Percentiles rank a stretch among this genome's conserved stretches.
Conservation (phyloP, 2,797 vertebrate genomes). For the Poliocrania exsul region DNA sequence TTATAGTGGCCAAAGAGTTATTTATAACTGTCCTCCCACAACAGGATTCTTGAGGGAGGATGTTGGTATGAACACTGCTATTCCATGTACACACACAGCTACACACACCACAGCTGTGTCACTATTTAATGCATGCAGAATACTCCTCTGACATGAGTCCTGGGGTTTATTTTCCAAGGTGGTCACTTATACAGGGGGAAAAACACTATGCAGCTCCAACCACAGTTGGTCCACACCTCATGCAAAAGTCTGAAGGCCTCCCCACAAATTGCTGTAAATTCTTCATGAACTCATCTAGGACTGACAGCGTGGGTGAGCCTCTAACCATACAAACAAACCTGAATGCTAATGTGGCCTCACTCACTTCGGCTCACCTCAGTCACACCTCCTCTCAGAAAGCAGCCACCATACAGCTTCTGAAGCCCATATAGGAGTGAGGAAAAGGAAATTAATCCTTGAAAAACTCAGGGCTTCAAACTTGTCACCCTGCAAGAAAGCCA, state of each 20-base stretch:
- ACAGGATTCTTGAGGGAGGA: slow-evolving; percentile 25
- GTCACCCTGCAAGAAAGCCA: background rate
- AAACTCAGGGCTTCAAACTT: background rate
- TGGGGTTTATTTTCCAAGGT: background rate
- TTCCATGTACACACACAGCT: background rate
- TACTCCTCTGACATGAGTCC: background rate
- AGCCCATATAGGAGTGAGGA: background rate
- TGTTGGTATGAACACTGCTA: background rate
- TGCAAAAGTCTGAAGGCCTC: background rate
- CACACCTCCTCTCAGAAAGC: background rate
- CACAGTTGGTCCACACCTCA: slow-evolving; percentile 24
- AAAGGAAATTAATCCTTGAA: background rate
- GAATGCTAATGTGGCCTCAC: background rate
- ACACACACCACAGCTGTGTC: background rate
- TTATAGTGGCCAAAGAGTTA: slow-evolving; percentile 5
- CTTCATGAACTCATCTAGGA: background rate
- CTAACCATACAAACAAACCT: slow-evolving; percentile 37
- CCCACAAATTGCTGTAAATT: slow-evolving; percentile 24
- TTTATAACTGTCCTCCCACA: slow-evolving; percentile 35
- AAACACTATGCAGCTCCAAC: background rate
- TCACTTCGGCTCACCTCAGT: background rate
- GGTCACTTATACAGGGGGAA: background rate
- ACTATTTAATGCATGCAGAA: background rate
- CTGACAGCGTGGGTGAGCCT: slow-evolving; percentile 14
- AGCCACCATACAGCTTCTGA: background rate